A percentile compares a stretch with the other conserved stretches of the same genome.
Conservation (phyloP, 2,797 vertebrate genomes). For the Thunnus albacares region DNA sequence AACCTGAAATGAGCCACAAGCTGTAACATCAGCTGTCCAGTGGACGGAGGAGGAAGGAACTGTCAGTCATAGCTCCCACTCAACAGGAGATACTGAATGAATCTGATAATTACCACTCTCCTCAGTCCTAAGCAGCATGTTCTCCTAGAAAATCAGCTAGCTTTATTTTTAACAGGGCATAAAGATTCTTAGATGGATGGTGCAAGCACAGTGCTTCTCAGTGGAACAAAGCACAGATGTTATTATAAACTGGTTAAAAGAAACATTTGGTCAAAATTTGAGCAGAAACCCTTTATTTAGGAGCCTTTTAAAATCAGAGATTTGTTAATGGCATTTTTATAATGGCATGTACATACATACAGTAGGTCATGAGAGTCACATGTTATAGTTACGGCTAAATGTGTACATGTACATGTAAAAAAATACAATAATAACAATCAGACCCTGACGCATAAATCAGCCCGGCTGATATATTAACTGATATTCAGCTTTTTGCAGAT, state of each 20-base stretch:
- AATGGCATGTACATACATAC: neutral
- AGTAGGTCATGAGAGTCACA: neutral
- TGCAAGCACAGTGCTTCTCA: neutral
- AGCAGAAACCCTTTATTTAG: neutral
- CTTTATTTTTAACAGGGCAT: slow-evolving; percentile 8
- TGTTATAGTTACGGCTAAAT: neutral
- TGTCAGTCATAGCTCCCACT: slow-evolving; percentile 47
- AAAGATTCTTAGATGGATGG: slow-evolving; percentile 1
- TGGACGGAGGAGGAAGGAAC: slow-evolving; percentile 26
- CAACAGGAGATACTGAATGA: slow-evolving; percentile 35
- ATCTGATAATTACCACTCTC: slow-evolving; percentile 34
- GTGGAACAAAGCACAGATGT: neutral
- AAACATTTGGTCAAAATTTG: neutral
- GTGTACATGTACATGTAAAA: neutral
- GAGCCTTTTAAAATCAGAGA: neutral
- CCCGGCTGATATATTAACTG: too few species aligned
- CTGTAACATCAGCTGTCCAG: slow-evolving; percentile 53
- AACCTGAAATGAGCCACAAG: slow-evolving; percentile 53
- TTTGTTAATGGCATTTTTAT: neutral
- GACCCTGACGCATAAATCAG: too few species aligned
- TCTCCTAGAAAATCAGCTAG: slow-evolving; percentile 14
- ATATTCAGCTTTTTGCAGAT: too few species aligned
- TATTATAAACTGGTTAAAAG: neutral
- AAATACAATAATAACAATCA: too few species aligned
- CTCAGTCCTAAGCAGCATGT: slow-evolving; percentile 5